Percentiles rank a stretch among this genome's conserved stretches.
phyloP scores from a whole-genome alignment of 2,797 vertebrate genomes.

The Takifugu ocellatus region DNA sequence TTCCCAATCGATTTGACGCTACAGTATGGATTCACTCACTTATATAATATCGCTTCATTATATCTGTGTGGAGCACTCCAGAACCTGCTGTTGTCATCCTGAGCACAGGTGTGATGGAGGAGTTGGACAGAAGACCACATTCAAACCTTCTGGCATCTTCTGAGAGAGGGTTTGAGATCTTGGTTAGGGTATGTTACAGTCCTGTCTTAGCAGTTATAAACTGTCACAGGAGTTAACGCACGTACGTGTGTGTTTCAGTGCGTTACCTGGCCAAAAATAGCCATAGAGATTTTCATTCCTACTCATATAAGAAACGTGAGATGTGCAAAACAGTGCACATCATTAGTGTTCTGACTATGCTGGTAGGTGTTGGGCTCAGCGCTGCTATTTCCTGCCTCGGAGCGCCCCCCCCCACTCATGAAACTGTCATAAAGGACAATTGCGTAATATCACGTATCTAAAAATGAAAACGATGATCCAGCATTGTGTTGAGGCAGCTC shows the following conservation, averaged over 20 bases:
- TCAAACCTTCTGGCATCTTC: no score
- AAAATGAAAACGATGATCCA: conserved; percentile 17
- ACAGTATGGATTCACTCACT: no score
- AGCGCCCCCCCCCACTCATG: conserved; percentile 25
- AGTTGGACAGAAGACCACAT: no score
- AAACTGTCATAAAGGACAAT: conserved; percentile 39
- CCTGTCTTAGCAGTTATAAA: no score
- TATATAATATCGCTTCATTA: no score
- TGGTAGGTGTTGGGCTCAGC: conserved; percentile 20
- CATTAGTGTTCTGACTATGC: conserved; percentile 7
- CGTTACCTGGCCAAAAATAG: no score
- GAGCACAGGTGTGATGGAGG: no score
- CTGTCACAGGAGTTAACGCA: not conserved
- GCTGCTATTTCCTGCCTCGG: conserved; percentile 27
- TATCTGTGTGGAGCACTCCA: no score
- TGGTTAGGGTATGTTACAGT: no score
- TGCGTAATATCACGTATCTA: conserved; percentile 39
- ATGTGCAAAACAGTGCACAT: not conserved
- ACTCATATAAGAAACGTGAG: not conserved
- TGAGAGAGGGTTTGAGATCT: not conserved
- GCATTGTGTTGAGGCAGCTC: conserved; percentile 34
- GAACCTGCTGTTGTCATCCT: no score
- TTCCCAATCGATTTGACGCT: no score
- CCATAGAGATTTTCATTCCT: no score
- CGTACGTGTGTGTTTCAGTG: not conserved